These are phyloP conservation scores for Pristionchus maxplancki DNA, from an alignment of 2,888 invertebrate species.

Conservation along the genomic window DNA sequence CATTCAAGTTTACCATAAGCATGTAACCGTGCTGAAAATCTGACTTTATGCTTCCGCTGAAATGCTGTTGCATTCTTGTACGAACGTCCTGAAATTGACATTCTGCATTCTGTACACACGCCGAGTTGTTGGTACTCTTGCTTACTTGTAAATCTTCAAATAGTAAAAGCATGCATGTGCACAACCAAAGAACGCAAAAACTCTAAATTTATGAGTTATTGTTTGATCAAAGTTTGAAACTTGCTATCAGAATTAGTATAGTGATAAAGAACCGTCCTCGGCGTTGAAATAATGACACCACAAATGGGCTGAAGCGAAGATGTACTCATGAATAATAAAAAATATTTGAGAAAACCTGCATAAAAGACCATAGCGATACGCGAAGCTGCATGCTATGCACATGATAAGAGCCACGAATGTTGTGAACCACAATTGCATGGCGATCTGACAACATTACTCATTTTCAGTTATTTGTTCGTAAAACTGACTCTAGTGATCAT, in stretches of 20 bases:
- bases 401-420: not conserved
- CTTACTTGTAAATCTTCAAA: not conserved
- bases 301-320: not conserved
- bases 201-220: too few relatives aligned
- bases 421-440: not conserved
- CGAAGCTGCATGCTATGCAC: conserved; percentile 15
- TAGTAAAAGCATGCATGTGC: not conserved
- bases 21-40: not conserved
- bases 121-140: too few relatives aligned
- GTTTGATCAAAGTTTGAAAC: not conserved
- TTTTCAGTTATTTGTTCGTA: not conserved
- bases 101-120: not conserved
- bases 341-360: not conserved
- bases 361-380: conserved; percentile 13
- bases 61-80: not conserved
- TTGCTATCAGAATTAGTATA: not conserved
- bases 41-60: not conserved
- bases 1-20: not conserved
- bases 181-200: not conserved
- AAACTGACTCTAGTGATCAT: not conserved
- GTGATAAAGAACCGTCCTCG: not conserved
- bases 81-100: not conserved
- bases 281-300: not conserved
- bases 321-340: not conserved
- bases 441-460: not conserved